Percentiles rank a stretch among this genome's conserved stretches.
These are phyloP conservation scores for Euplagia quadripunctaria DNA, from an alignment of 2,888 invertebrate species.

Conservation along the genomic window DNA sequence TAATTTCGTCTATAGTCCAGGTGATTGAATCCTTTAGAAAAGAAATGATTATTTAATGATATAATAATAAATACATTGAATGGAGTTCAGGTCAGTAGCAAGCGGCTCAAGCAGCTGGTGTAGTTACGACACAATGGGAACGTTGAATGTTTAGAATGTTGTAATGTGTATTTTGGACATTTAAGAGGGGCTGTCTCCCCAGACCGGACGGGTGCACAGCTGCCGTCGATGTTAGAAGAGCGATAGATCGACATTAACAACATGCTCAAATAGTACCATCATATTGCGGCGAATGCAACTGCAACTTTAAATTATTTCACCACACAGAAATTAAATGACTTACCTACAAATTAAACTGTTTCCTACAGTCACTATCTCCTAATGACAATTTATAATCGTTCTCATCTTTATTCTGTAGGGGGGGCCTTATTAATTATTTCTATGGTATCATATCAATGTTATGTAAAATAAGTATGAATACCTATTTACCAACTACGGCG, in stretches of 20 bases:
- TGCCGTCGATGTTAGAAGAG: slow-evolving; percentile 61
- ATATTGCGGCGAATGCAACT: not conserved
- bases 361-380: too few species aligned
- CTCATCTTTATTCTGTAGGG: too few species aligned
- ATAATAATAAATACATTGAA: slow-evolving; percentile 6
- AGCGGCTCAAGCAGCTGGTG: slow-evolving; percentile 59
- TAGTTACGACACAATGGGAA: slow-evolving; percentile 59
- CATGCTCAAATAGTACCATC: not conserved
- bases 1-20: not conserved
- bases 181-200: slow-evolving; percentile 64
- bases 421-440: too few species aligned
- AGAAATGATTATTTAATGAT: not conserved
- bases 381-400: too few species aligned
- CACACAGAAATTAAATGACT: not conserved
- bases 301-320: not conserved
- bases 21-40: not conserved
- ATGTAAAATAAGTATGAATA: too few species aligned
- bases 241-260: slow-evolving; percentile 52
- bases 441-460: too few species aligned
- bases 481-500: too few species aligned
- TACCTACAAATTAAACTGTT: too few species aligned
- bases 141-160: slow-evolving; percentile 52
- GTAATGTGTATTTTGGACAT: slow-evolving; percentile 64
- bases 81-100: slow-evolving; percentile 25
- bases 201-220: slow-evolving; percentile 57